A percentile compares a stretch with the other conserved stretches of the same genome.
Conservation (phyloP, 2,888 invertebrate species). For the Thera obeliscata region DNA sequence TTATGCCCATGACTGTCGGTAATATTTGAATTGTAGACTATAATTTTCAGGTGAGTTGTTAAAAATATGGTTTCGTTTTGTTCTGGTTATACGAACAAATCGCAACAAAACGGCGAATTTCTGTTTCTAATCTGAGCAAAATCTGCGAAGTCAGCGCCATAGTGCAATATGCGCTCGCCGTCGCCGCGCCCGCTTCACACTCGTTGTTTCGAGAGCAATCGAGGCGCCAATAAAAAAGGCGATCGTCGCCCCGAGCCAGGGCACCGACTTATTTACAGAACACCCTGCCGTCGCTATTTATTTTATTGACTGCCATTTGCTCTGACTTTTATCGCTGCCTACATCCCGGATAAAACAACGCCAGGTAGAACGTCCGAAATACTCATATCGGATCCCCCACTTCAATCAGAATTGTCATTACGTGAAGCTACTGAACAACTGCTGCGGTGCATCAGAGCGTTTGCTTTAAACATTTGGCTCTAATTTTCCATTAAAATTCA, state of each 20-base stretch:
- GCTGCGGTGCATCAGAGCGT: neutral
- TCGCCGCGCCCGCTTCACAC: slow-evolving; percentile 57
- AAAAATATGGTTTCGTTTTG: slow-evolving; percentile 12
- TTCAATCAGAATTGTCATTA: slow-evolving; percentile 32
- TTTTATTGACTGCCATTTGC: slow-evolving; percentile 84
- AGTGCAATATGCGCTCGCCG: slow-evolving; percentile 66
- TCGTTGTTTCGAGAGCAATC: slow-evolving; percentile 84
- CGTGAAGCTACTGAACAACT: slow-evolving; percentile 20
- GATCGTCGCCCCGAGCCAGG: slow-evolving; percentile 79
- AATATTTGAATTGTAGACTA: neutral
- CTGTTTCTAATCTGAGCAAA: slow-evolving; percentile 76
- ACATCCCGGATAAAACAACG: slow-evolving; percentile 79
- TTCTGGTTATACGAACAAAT: slow-evolving; percentile 49
- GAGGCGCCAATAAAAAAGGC: slow-evolving; percentile 85
- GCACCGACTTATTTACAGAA: slow-evolving; percentile 83
- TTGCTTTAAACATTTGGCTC: slow-evolving; percentile 34
- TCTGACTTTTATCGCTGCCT: slow-evolving; percentile 82
- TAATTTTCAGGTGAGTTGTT: neutral
- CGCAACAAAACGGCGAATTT: slow-evolving; percentile 44
- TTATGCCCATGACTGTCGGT: too few relatives aligned
- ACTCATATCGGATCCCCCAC: slow-evolving; percentile 37
- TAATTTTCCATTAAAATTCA: slow-evolving; percentile 44
- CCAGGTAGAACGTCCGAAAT: slow-evolving; percentile 64
- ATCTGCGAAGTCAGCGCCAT: slow-evolving; percentile 75
- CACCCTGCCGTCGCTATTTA: slow-evolving; percentile 83